Evolutionary conservation across 2,797 vertebrate species (phyloP).

Genomic region (Vipera latastei): DNA sequence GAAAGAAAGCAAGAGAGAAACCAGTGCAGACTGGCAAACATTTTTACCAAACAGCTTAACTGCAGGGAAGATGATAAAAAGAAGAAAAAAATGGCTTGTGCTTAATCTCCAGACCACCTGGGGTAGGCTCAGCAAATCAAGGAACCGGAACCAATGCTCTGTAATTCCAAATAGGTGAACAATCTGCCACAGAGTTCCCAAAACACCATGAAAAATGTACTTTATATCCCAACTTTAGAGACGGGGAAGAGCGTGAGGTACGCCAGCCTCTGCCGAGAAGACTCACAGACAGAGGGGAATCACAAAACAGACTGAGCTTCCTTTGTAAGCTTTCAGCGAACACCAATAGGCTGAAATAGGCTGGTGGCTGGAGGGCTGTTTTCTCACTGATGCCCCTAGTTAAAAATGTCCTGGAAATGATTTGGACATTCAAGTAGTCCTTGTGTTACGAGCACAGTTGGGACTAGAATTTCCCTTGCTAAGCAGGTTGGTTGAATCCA

Average conservation of each 20-base stretch:
- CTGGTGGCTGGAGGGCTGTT: not conserved
- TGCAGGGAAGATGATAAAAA: not conserved
- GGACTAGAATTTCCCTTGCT: not conserved
- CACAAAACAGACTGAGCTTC: not conserved
- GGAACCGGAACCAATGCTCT: constrained; percentile 15
- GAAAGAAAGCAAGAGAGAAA: not conserved
- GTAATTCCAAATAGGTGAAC: constrained; percentile 27
- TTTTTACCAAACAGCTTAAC: constrained; percentile 48
- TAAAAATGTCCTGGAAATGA: not conserved
- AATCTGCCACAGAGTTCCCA: constrained; percentile 19
- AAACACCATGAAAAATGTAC: not conserved
- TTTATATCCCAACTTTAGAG: fast-evolving
- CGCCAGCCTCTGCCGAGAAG: not conserved
- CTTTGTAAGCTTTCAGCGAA: not conserved
- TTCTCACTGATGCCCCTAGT: not conserved
- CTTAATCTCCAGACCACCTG: constrained; percentile 26
- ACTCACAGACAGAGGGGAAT: not conserved
- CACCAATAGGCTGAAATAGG: not conserved
- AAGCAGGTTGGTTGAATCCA: not conserved
- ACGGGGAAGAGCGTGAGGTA: not conserved
- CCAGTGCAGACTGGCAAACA: fast-evolving
- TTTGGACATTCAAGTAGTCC: not conserved
- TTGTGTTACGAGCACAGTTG: not conserved
- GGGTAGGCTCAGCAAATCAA: constrained; percentile 10
- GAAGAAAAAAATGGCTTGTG: constrained; percentile 1